Base-by-base conservation (phyloP, 2,888 invertebrate genomes). In the Heliothis peltigera region DNA sequence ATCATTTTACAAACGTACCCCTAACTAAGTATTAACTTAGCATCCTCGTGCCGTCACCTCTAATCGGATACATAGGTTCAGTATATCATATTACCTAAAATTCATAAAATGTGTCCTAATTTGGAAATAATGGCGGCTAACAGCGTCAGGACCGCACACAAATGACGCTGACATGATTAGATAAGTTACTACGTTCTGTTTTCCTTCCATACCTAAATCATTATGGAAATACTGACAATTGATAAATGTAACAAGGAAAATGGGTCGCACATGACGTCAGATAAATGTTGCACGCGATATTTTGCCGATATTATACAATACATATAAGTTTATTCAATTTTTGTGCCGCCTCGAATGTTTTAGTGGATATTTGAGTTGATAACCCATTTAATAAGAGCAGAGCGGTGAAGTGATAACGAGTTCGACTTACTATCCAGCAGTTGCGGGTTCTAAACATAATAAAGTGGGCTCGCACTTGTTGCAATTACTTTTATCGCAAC, bases 201-300 rank as follows among this genome's bases (percentile, higher is more conserved):
- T 64, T 61, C 60, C 60, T 64, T 59, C 56, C 56, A 70, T 77
- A 80, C 71, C 65, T 78, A 68, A 57, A 70, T 74, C 65, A 68
- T 78, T 75, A 81, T 79, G 70, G 67, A 67, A 73, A 73, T 63
- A 79, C 63, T 66, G 70, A 73, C 79, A 79, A 79, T 70, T 81
- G 79, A 81, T 73, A 79, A 79, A 79, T 76, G 73, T 68, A 64
- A 68, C 59, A 58, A 81, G 81, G 79, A 79, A 79, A 81, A 79
- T 70, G 62, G 76, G 70, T 75, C 75, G 63, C 39, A 8, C 5
- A 49, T 76, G 76, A 78, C 79, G 79, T 79, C 79, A 70, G 56
- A 49, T 56, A 75, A 58, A 49, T 54, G 72, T 54, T 62, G 75
- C 77, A 73, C 49, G 56, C 73, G 65, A 71, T 57, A 71, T 71